phyloP scores from a whole-genome alignment of 2,888 invertebrate species.

The Carterocephalus palaemon region DNA sequence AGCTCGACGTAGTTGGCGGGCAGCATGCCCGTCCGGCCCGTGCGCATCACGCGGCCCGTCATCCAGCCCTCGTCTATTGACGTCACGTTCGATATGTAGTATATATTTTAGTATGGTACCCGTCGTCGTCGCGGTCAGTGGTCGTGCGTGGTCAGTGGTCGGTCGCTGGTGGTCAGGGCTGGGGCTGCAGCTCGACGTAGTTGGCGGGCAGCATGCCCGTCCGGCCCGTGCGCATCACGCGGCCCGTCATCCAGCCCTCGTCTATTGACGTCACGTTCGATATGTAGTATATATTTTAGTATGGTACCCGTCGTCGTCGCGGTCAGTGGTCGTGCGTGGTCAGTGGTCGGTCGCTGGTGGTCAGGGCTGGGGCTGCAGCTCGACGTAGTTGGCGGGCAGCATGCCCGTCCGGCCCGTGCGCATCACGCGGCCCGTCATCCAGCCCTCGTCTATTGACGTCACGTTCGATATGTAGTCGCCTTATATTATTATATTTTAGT shows the following conservation, averaged over 20 bases:
- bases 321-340: too few species aligned
- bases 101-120: not conserved
- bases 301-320: not conserved
- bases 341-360: too few species aligned
- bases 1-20: too few species aligned
- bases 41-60: too few species aligned
- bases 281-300: constrained; percentile 80
- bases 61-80: too few species aligned
- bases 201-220: constrained; percentile 99
- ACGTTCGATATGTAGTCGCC: constrained; percentile 97
- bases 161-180: constrained; percentile 28
- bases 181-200: constrained; percentile 91
- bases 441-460: constrained; percentile 96
- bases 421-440: constrained; percentile 98
- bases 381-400: constrained; percentile 99
- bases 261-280: constrained; percentile 97
- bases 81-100: too few species aligned
- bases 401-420: constrained; percentile 97
- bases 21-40: too few species aligned
- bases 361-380: constrained; percentile 78
- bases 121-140: constrained; percentile 23
- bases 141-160: too few species aligned
- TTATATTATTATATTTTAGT: too few species aligned
- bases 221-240: constrained; percentile 94
- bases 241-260: constrained; percentile 99